Evolutionary conservation across 2,888 invertebrate genomes (phyloP).

Genomic region (Dryadula phaetusa): DNA sequence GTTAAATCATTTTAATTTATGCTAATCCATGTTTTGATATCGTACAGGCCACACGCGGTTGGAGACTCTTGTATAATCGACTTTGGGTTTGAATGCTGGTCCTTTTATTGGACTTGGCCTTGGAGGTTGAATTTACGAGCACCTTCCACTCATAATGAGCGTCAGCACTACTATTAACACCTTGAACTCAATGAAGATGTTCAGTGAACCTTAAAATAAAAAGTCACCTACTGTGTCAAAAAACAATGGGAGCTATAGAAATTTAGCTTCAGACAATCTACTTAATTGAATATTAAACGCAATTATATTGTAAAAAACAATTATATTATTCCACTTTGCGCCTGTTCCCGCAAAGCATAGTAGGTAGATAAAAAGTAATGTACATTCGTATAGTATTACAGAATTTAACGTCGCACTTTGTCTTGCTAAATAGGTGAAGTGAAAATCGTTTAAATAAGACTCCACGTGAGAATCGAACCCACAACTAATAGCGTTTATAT

Average conservation of each 20-base stretch:
- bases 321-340: no score
- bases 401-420: no score
- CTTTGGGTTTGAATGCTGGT: conserved; percentile 75
- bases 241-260: conserved; percentile 31
- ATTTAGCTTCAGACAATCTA: background rate
- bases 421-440: no score
- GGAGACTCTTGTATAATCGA: conserved; percentile 80
- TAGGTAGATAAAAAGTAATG: no score
- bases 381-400: no score
- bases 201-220: conserved; percentile 37
- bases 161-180: conserved; percentile 80
- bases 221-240: conserved; percentile 31
- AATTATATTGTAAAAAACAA: no score
- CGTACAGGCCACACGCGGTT: conserved; percentile 78
- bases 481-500: no score
- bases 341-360: no score
- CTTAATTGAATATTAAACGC: background rate
- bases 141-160: conserved; percentile 70
- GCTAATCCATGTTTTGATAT: conserved; percentile 55
- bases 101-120: conserved; percentile 75
- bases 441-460: no score
- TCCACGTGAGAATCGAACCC: no score
- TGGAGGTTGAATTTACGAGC: conserved; percentile 80
- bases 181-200: conserved; percentile 75
- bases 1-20: conserved; percentile 45